These are phyloP conservation scores for Cartodere bifasciata DNA, from an alignment of 2,888 invertebrate genomes.

Conservation along the genomic window DNA sequence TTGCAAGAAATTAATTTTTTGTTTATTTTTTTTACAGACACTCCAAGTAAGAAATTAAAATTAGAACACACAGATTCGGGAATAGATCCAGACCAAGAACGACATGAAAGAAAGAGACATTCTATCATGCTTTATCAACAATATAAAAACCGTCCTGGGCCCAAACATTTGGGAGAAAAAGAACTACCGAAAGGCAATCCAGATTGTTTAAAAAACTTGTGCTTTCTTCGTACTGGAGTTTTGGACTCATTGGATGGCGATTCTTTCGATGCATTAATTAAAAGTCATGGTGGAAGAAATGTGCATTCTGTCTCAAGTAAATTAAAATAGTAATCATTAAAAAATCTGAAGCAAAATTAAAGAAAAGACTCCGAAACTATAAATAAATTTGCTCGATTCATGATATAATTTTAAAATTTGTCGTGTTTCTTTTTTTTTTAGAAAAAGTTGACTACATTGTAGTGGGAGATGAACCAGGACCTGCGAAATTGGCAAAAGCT, in stretches of 20 bases:
- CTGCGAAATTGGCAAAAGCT: conserved; percentile 69
- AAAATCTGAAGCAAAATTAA: neutral
- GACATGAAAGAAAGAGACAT: conserved; percentile 52
- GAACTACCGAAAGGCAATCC: conserved; percentile 54
- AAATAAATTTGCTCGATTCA: no score
- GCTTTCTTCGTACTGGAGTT: conserved; percentile 73
- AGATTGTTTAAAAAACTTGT: conserved; percentile 55
- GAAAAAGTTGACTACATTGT: conserved; percentile 60
- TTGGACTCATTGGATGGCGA: conserved; percentile 79
- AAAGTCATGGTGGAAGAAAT: conserved; percentile 68
- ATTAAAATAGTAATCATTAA: conserved; percentile 9
- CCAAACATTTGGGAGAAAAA: conserved; percentile 70
- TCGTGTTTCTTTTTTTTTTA: conserved; percentile 13
- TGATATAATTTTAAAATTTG: conserved; percentile 5
- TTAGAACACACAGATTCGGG: conserved; percentile 27
- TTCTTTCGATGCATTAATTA: conserved; percentile 60
- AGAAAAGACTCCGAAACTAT: neutral
- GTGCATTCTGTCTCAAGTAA: conserved; percentile 58
- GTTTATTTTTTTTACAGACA: no score
- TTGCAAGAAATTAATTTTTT: no score
- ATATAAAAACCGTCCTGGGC: conserved; percentile 66
- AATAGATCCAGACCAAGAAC: conserved; percentile 50
- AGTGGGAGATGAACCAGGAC: conserved; percentile 77
- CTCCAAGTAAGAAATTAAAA: conserved; percentile 23
- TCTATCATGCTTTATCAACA: conserved; percentile 57